Evolutionary conservation across 2,888 invertebrate species (phyloP).

Genomic region (Tipula vernalis): DNA sequence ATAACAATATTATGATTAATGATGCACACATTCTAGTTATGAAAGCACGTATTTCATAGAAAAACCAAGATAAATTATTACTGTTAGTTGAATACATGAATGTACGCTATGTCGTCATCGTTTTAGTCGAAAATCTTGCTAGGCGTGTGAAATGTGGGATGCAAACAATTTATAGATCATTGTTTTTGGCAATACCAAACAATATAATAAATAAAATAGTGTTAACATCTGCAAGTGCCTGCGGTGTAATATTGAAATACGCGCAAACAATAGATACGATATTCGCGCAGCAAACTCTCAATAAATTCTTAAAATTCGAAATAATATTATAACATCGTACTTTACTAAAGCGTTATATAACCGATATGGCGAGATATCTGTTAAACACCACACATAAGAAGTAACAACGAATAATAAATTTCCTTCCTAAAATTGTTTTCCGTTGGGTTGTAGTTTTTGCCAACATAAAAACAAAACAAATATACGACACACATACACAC

Average conservation of each 20-base stretch:
- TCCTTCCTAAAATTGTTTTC: neutral
- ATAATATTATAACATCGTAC: no score
- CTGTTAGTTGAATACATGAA: no score
- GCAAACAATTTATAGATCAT: neutral
- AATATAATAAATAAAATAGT: neutral
- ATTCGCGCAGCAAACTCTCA: neutral
- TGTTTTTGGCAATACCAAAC: neutral
- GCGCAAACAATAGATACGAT: neutral
- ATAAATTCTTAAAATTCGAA: no score
- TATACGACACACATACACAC: neutral
- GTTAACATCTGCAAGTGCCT: neutral
- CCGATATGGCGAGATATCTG: neutral
- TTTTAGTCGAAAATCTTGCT: neutral
- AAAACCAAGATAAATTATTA: no score
- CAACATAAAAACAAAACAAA: neutral
- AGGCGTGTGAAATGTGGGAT: neutral
- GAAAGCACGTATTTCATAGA: neutral
- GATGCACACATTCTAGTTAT: neutral
- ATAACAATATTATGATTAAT: neutral
- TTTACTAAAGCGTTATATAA: no score
- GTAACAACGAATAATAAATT: neutral
- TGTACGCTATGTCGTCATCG: neutral
- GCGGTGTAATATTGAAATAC: neutral
- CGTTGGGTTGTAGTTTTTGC: neutral
- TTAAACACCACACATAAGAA: neutral